Evolutionary conservation across 2,888 invertebrate species (phyloP).

Genomic region (Leucophora obtusa): DNA sequence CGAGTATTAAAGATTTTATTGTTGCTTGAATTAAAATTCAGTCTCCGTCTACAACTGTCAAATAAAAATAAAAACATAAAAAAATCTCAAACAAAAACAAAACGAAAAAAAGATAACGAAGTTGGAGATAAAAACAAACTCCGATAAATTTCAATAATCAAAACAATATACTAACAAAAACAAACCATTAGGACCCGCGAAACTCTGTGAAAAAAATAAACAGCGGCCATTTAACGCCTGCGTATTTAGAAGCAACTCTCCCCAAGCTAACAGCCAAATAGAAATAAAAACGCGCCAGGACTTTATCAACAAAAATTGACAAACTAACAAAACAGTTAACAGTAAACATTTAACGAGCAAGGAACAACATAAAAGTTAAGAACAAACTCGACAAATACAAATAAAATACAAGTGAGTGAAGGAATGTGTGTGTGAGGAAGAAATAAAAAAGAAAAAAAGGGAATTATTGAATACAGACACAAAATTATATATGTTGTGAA

Average conservation of each 20-base stretch:
- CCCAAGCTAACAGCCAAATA: slow-evolving; percentile 15
- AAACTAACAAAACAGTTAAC: slow-evolving; percentile 56
- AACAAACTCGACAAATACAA: slow-evolving; percentile 29
- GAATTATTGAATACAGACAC: slow-evolving; percentile 47
- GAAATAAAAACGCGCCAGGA: slow-evolving; percentile 60
- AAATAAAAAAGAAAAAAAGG: slow-evolving; percentile 33
- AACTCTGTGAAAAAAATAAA: slow-evolving; percentile 11
- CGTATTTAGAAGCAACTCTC: slow-evolving; percentile 43
- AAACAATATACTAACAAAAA: slow-evolving; percentile 53
- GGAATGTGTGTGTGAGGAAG: slow-evolving; percentile 10
- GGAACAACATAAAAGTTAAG: slow-evolving; percentile 46
- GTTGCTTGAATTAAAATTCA: no score
- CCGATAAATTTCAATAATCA: slow-evolving; percentile 51
- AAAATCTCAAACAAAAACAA: background rate
- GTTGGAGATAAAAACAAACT: slow-evolving; percentile 3
- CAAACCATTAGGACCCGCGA: slow-evolving; percentile 39
- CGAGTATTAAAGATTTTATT: no score
- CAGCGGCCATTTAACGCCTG: slow-evolving; percentile 45
- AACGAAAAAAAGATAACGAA: background rate
- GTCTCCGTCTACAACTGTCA: no score
- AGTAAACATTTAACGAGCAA: slow-evolving; percentile 61
- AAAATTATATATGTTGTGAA: background rate
- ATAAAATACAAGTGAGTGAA: slow-evolving; percentile 38
- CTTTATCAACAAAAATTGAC: slow-evolving; percentile 38
- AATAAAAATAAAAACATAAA: background rate